These are phyloP conservation scores for Scalopus aquaticus DNA, from an alignment of 2,113 vertebrate species.

Conservation along the genomic window DNA sequence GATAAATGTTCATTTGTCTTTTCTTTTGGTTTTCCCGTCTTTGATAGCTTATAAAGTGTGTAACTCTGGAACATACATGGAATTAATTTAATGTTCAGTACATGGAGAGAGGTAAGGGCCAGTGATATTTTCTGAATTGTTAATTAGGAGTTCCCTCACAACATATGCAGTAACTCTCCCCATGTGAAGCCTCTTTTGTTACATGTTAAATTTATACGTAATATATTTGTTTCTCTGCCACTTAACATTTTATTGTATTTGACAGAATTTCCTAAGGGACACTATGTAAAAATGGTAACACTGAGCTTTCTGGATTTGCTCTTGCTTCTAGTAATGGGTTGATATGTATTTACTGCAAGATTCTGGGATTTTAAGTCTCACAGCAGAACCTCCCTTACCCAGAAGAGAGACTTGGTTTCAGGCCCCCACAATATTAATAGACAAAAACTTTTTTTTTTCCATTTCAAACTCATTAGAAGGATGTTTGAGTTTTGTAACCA, in stretches of 20 bases:
- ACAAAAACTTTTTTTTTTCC: background rate
- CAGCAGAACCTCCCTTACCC: background rate
- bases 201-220: background rate
- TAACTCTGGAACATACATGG: background rate
- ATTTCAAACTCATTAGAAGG: background rate
- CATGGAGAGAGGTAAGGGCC: background rate
- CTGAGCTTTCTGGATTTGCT: background rate
- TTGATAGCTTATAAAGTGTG: background rate
- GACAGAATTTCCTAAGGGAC: constrained; percentile 1
- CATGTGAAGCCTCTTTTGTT: background rate
- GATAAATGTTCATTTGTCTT: background rate
- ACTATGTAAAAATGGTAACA: background rate
- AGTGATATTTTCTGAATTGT: background rate
- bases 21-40: background rate
- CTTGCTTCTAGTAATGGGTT: background rate
- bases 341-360: background rate
- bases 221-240: background rate
- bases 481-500: background rate
- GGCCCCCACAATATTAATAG: background rate
- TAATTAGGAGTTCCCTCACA: background rate
- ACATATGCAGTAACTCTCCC: background rate
- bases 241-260: background rate
- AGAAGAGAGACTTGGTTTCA: background rate
- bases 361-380: background rate
- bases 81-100: background rate